Base-by-base conservation (phyloP, 1,140 invertebrate genomes). In the Caenorhabditis inopinata region DNA sequence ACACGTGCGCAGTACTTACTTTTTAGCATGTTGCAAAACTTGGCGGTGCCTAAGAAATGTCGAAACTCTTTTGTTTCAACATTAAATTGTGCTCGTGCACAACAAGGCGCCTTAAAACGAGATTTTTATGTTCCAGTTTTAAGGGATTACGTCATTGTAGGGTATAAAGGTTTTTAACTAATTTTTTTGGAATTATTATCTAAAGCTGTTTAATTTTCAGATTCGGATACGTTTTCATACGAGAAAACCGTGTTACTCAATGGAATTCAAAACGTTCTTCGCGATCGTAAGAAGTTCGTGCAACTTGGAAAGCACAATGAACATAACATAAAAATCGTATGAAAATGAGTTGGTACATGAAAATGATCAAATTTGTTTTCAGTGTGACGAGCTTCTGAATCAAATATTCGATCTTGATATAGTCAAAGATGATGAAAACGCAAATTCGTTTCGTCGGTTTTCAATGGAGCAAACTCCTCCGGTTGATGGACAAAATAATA, bases 281-380 rank as follows among this genome's bases (percentile, higher is more conserved):
- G 58, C 27, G 58, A 68, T 21, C 32, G 58, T 21, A 68, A 68
- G 27, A 68, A 68, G 32, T 68, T 42, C 27, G 27, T 32, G 9
- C 58, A 68, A 21, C 58, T 68, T 29, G 58, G 58, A 68, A 68
- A 68, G 27, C 23, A 21, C n/a, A 68, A 42, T 42, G 58, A 68
- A 5, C 58, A 68, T 14, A 68, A 29, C 27, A 68, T 68, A 32
- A 68, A 68, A 68, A 68, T 68, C n/a, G 58, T 42, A 21, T 38
- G 58, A 38, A 16, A 0, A 7, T 1, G 7, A 7, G 38, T 0
- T 32, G 11, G 11, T 12, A 11, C 27, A 68, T 38, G 12, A 38
- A 38, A n/a, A 9, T 14, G n/a, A 42, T 7, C 5, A 7, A 42
- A 42, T 14, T 5, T 42, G 6, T 42, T 32, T 68, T 68, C 58